Evolutionary conservation across 2,113 vertebrate genomes (phyloP).

Genomic region (Tursiops truncatus): DNA sequence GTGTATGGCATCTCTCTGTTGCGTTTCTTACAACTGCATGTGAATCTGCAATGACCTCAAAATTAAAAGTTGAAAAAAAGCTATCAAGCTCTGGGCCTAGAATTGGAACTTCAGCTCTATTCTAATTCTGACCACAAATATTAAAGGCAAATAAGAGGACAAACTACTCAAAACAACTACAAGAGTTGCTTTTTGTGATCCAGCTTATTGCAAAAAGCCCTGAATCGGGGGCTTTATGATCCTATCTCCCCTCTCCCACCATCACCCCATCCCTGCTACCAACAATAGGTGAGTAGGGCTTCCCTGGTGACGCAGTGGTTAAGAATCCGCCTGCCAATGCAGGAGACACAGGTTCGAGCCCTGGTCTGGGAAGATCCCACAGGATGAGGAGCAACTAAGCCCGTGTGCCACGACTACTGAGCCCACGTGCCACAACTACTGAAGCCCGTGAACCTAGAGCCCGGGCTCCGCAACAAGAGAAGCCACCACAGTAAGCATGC

Average conservation of each 20-base stretch:
- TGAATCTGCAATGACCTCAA: neutral
- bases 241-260: neutral
- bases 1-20: neutral
- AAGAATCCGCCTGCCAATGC: too few species aligned
- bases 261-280: neutral
- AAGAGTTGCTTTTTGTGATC: neutral
- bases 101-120: neutral
- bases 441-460: too few species aligned
- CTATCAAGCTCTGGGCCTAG: neutral
- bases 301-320: too few species aligned
- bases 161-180: neutral
- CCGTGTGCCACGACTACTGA: too few species aligned
- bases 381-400: too few species aligned
- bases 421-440: too few species aligned
- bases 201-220: neutral
- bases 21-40: neutral
- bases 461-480: too few species aligned
- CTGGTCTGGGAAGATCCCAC: too few species aligned
- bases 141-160: neutral
- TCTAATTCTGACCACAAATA: neutral
- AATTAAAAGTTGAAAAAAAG: neutral
- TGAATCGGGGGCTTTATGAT: neutral
- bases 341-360: too few species aligned
- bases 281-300: neutral
- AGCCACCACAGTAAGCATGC: too few species aligned